A percentile compares a stretch with the other conserved stretches of the same genome.
Conservation (phyloP, 2,888 invertebrate genomes). For the Griposia aprilina region DNA sequence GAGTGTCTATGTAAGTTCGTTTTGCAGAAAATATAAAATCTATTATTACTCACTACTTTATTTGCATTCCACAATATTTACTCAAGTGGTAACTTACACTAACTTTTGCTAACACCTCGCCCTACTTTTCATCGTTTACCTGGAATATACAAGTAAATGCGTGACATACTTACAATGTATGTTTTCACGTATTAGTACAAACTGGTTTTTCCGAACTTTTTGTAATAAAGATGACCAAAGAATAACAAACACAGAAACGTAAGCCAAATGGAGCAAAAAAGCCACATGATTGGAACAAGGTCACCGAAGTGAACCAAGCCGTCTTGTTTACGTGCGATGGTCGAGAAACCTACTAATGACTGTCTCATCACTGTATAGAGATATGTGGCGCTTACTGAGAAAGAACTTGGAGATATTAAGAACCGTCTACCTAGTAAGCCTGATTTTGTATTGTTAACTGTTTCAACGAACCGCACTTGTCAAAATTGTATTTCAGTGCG, state of each 20-base stretch:
- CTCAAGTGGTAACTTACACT: background rate
- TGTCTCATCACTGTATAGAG: conserved; percentile 39
- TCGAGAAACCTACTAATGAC: conserved; percentile 66
- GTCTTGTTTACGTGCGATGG: conserved; percentile 53
- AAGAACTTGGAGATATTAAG: background rate
- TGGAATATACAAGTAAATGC: background rate
- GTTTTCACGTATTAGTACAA: background rate
- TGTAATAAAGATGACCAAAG: conserved; percentile 7
- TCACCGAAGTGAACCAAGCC: conserved; percentile 62
- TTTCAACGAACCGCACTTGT: background rate
- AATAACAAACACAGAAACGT: conserved; percentile 51
- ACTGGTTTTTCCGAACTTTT: conserved; percentile 7
- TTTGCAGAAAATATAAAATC: background rate
- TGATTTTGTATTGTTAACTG: background rate
- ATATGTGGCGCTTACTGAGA: conserved; percentile 31
- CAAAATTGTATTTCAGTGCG: background rate
- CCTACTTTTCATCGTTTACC: background rate
- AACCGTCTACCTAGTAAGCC: background rate
- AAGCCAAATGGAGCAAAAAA: conserved; percentile 42
- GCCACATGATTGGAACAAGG: conserved; percentile 49
- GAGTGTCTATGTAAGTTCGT: background rate
- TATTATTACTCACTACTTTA: background rate
- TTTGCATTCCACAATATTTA: background rate
- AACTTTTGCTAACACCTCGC: background rate
- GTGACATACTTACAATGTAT: background rate